Evolutionary conservation across 2,797 vertebrate genomes (phyloP).

Genomic region (Ptychadena robeensis): DNA sequence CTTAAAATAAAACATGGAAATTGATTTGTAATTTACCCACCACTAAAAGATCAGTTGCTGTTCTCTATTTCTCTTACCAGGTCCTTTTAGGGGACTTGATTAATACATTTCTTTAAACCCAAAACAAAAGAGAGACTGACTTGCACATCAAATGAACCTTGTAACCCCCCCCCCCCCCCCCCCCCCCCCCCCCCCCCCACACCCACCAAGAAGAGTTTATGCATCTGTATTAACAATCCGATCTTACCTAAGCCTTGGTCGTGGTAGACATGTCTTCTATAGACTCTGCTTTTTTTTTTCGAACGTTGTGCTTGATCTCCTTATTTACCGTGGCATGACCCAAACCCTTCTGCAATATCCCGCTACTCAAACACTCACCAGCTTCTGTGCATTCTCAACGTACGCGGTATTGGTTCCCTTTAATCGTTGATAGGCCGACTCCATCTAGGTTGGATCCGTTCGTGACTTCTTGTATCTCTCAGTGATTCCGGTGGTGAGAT

Average conservation of each 20-base stretch:
- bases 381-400: not conserved
- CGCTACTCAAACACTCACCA: not conserved
- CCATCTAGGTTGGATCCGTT: not conserved
- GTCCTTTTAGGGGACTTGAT: not conserved
- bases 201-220: not conserved
- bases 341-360: conserved; percentile 5
- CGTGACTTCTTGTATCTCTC: not conserved
- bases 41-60: not conserved
- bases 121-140: not conserved
- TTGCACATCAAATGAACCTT: not conserved
- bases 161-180: too few relatives aligned
- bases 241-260: not conserved
- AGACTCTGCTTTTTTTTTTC: conserved; percentile 1
- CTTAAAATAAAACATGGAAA: too few relatives aligned
- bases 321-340: not conserved
- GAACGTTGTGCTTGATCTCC: not conserved
- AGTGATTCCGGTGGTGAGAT: not conserved
- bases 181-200: too few relatives aligned
- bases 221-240: not conserved
- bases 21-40: too few relatives aligned
- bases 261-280: not conserved
- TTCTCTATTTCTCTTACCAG: not conserved
- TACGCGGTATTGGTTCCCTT: not conserved
- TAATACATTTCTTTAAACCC: too few relatives aligned
- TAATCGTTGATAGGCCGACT: not conserved